These are phyloP conservation scores for Podabrus alpinus DNA, from an alignment of 2,888 invertebrate genomes.

Conservation along the genomic window DNA sequence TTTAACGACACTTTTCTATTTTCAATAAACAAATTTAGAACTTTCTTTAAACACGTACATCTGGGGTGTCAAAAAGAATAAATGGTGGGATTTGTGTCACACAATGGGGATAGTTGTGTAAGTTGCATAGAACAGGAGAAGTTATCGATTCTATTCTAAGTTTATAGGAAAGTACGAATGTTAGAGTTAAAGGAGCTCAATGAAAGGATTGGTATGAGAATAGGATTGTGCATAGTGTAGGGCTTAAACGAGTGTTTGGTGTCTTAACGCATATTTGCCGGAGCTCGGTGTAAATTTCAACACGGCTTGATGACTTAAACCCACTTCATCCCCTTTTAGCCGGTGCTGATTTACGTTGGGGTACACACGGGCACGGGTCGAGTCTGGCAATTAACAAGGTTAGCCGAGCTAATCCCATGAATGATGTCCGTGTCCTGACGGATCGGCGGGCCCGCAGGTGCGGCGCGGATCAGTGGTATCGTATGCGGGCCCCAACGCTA, in stretches of 20 bases:
- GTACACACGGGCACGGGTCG: conserved; percentile 52
- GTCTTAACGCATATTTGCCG: conserved; percentile 39
- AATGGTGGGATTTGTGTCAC: conserved; percentile 7
- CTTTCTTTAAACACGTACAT: background rate
- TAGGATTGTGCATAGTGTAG: conserved; percentile 19
- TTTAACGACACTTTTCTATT: background rate
- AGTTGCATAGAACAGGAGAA: conserved; percentile 9
- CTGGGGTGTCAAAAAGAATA: conserved; percentile 12
- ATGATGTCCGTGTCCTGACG: conserved; percentile 56
- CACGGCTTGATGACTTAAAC: conserved; percentile 56
- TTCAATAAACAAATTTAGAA: conserved; percentile 3
- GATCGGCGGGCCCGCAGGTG: conserved; percentile 48
- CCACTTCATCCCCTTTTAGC: conserved; percentile 55
- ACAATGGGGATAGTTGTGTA: conserved; percentile 16
- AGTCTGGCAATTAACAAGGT: conserved; percentile 59
- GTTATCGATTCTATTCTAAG: conserved; percentile 21
- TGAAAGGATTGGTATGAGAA: conserved; percentile 29
- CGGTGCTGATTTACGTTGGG: conserved; percentile 56
- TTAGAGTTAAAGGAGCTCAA: conserved; percentile 23
- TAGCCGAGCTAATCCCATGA: conserved; percentile 59
- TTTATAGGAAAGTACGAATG: conserved; percentile 21
- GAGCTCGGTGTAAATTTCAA: conserved; percentile 50
- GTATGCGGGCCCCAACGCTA: conserved; percentile 42
- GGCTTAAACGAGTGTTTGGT: conserved; percentile 30
- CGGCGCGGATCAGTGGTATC: conserved; percentile 42